Percentiles rank a stretch among this genome's conserved stretches.
These are phyloP conservation scores for Notodonta dromedarius DNA, from an alignment of 2,888 invertebrate genomes.

Conservation along the genomic window DNA sequence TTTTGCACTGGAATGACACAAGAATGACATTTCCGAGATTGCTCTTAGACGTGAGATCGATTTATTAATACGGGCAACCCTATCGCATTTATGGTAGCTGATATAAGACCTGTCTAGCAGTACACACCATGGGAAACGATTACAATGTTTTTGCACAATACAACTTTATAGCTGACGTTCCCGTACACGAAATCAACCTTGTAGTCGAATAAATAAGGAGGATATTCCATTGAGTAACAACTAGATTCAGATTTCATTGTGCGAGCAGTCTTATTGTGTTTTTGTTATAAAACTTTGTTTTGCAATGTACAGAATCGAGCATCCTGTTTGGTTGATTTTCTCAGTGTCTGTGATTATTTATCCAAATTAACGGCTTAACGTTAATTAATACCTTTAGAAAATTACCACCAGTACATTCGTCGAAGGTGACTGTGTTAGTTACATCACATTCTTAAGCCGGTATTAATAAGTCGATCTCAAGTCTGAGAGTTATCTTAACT, in stretches of 20 bases:
- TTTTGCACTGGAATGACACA: too few species aligned
- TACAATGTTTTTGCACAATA: constrained; percentile 44
- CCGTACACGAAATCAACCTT: constrained; percentile 27
- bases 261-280: constrained; percentile 34
- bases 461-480: too few species aligned
- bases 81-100: constrained; percentile 22
- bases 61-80: constrained; percentile 13
- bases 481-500: too few species aligned
- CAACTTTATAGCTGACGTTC: constrained; percentile 35
- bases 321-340: constrained; percentile 4
- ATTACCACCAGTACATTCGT: too few species aligned
- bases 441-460: too few species aligned
- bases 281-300: constrained; percentile 27
- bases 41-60: too few species aligned
- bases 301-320: constrained; percentile 13
- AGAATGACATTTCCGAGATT: too few species aligned
- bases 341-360: neutral
- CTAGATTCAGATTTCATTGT: constrained; percentile 33
- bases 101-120: constrained; percentile 29
- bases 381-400: too few species aligned
- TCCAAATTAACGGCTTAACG: neutral
- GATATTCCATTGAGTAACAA: constrained; percentile 15
- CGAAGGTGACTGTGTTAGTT: too few species aligned
- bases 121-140: constrained; percentile 42
- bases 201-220: constrained; percentile 13